Evolutionary conservation across 1,140 invertebrate genomes (phyloP).

Genomic region (Holotrichia oblita): DNA sequence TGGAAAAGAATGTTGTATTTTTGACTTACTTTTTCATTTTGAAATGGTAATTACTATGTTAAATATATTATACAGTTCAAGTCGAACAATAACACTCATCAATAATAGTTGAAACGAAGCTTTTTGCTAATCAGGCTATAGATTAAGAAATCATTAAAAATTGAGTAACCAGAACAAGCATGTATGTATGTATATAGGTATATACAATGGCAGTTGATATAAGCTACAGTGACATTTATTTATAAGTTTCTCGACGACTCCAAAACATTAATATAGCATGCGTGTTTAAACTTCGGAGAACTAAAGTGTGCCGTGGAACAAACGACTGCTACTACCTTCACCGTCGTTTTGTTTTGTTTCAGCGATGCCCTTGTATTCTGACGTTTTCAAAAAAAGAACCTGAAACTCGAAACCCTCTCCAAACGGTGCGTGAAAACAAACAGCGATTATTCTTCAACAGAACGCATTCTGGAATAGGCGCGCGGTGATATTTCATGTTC

Average conservation of each 20-base stretch:
- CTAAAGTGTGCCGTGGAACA: neutral
- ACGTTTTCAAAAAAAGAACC: neutral
- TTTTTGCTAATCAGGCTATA: too few relatives aligned
- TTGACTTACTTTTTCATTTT: too few relatives aligned
- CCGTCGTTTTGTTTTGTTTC: neutral
- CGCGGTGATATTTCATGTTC: neutral
- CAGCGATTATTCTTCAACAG: neutral
- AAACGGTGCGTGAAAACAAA: slow-evolving; percentile 1
- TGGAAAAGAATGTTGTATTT: too few relatives aligned
- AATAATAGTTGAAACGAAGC: too few relatives aligned
- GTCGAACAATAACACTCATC: too few relatives aligned
- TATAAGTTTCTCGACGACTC: neutral
- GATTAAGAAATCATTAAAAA: too few relatives aligned
- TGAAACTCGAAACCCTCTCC: slow-evolving; percentile 1
- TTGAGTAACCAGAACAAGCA: too few relatives aligned
- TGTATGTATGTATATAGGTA: too few relatives aligned
- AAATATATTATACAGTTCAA: too few relatives aligned
- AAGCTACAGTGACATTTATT: neutral
- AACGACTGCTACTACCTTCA: neutral
- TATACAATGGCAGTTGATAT: too few relatives aligned
- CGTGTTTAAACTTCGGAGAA: neutral
- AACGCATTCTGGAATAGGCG: neutral
- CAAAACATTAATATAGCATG: neutral
- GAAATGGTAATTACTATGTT: too few relatives aligned
- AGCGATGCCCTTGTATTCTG: neutral